These are phyloP conservation scores for Ophioninae sp. DNA, from an alignment of 2,888 invertebrate species.

Conservation along the genomic window DNA sequence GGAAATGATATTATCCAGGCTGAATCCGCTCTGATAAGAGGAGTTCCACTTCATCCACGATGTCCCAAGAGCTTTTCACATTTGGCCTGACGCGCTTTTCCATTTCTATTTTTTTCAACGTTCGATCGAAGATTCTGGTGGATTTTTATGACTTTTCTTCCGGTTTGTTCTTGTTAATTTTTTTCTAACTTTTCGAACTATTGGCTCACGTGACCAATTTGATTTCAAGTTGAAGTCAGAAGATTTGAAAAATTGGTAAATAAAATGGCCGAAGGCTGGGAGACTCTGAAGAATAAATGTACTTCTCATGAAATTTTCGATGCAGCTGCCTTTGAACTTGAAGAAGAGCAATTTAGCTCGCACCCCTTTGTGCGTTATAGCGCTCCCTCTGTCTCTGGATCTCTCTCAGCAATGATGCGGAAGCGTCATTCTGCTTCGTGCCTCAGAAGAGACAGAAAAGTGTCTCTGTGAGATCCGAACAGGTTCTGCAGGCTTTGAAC, in stretches of 20 bases:
- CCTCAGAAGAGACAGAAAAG: constrained; percentile 32
- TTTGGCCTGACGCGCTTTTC: not conserved
- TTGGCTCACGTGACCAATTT: too few species aligned
- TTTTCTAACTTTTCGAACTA: too few species aligned
- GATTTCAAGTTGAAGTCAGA: too few species aligned
- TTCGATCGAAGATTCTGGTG: too few species aligned
- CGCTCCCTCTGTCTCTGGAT: not conserved
- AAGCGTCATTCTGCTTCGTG: constrained; percentile 22
- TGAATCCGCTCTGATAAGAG: constrained; percentile 35
- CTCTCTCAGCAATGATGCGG: constrained; percentile 19
- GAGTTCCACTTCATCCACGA: constrained; percentile 7
- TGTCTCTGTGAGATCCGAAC: constrained; percentile 17
- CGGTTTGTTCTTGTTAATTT: too few species aligned
- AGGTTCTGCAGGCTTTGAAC: constrained; percentile 43
- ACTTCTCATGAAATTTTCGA: constrained; percentile 31
- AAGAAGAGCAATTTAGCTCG: constrained; percentile 51
- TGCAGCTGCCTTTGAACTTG: constrained; percentile 34
- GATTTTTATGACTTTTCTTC: too few species aligned
- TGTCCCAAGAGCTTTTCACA: constrained; percentile 15
- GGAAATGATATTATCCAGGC: constrained; percentile 16
- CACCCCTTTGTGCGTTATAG: not conserved
- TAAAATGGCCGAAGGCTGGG: not conserved
- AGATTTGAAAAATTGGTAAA: not conserved
- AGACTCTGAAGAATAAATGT: constrained; percentile 12
- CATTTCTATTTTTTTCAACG: too few species aligned